Conservation (phyloP, 2,113 vertebrate genomes). For the Myocastor coypus region DNA sequence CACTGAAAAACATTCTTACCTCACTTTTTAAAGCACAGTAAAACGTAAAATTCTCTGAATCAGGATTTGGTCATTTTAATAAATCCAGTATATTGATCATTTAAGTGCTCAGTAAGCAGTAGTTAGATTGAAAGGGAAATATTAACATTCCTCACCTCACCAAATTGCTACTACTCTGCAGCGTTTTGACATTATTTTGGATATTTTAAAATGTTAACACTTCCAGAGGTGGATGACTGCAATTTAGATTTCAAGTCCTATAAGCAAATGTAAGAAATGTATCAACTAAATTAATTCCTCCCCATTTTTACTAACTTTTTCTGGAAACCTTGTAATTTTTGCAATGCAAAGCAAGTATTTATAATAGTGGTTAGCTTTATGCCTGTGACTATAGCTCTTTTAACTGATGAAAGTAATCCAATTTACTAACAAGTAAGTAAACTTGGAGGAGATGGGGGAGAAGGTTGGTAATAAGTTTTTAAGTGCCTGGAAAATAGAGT, state of each 20-base stretch:
- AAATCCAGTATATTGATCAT: constrained; percentile 47
- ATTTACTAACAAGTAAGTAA: constrained; percentile 68
- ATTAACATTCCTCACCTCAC: neutral
- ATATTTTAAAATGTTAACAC: neutral
- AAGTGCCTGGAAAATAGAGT: constrained; percentile 54
- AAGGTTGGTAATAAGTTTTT: constrained; percentile 58
- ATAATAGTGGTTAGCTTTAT: neutral
- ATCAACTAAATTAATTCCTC: constrained; percentile 4
- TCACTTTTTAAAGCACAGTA: neutral
- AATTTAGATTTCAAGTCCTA: neutral
- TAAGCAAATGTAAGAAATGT: neutral
- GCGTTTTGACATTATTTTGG: neutral
- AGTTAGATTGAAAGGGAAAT: constrained; percentile 25
- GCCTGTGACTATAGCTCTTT: neutral
- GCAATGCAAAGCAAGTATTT: constrained; percentile 33
- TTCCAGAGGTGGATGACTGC: neutral
- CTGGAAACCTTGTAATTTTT: constrained; percentile 37
- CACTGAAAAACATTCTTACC: constrained; percentile 1
- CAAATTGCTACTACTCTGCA: neutral
- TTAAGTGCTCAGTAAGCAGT: neutral
- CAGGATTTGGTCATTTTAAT: neutral
- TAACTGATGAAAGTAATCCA: constrained; percentile 69
- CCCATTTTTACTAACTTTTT: neutral
- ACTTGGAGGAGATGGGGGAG: neutral
- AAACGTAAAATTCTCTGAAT: constrained; percentile 29